Base-by-base conservation (phyloP, 2,113 vertebrate species). In the Pungitius pungitius region DNA sequence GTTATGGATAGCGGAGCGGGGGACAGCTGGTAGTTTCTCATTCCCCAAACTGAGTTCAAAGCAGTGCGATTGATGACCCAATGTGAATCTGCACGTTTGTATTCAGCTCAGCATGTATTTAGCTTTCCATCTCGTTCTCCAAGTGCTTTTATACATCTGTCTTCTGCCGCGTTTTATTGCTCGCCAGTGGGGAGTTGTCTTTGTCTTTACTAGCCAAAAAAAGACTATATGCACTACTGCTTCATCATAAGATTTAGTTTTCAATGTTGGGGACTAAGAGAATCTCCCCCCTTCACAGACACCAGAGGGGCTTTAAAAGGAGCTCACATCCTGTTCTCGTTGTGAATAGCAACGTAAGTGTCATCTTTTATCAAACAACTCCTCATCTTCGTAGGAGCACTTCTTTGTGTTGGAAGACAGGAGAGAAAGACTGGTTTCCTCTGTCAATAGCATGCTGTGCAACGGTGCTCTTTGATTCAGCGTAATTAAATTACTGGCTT, bases 401-500 rank as follows among this genome's bases (percentile, higher is more conserved):
- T 30, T 27, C 11, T 12, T 61, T 24, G 58, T 64, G 8, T 56
- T 60, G 37, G 18, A 15, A 39, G 26, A 40, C 2, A n/a, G 6
- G n/a, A 24, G 15, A 47, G 20, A 47, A 47, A 6, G 0, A 2
- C 52, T 60, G 59, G 72, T 66, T 59, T 51, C 33, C 17, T 58
- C 15, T 20, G 35, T 69, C 66, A 72, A 49, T 69, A 30, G 9
- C 51, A 45, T 42, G 55, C 59, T 69, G 11, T 49, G 47, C 1
- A 26, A 62, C 61, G 40, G 69, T 11, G 49, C 56, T 59, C 72
- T 76, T 73, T 71, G 69, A 70, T 58, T 63, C 22, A 12, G 8
- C 17, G 24, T 67, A 57, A 74, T 71, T 26, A 59, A 83, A 88
- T 81, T 18, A 76, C 72, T 70, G 70, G 35, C 51, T 69, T 66